Percentiles rank a stretch among this genome's conserved stretches.
These are phyloP conservation scores for Seriola dumerili DNA, from an alignment of 2,113 vertebrate genomes.

Conservation along the genomic window DNA sequence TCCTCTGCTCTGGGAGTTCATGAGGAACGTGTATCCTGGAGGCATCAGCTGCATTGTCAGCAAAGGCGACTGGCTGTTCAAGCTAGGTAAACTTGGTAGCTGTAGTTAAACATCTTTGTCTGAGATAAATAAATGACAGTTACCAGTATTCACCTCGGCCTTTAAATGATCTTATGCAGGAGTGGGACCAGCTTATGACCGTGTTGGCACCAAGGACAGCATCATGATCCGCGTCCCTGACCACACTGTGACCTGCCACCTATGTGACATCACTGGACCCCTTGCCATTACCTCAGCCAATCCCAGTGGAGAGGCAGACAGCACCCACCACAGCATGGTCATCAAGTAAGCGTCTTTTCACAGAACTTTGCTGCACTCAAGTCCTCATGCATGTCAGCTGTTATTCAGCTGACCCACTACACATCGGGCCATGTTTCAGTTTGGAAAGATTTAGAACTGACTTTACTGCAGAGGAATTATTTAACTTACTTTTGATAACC, in stretches of 20 bases:
- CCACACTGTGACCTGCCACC: slow-evolving; percentile 88
- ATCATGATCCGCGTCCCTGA: slow-evolving; percentile 95
- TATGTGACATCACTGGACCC: slow-evolving; percentile 90
- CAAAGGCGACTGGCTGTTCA: slow-evolving; percentile 91
- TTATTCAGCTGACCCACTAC: background rate
- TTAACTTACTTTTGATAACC: background rate
- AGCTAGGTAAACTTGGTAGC: slow-evolving; percentile 81
- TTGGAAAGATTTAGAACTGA: background rate
- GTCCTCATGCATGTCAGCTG: background rate
- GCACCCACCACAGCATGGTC: slow-evolving; percentile 92
- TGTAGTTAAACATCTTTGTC: no score
- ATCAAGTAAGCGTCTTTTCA: slow-evolving; percentile 83
- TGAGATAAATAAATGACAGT: background rate
- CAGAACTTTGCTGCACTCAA: background rate
- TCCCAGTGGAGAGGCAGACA: slow-evolving; percentile 91
- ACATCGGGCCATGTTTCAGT: background rate
- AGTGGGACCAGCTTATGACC: slow-evolving; percentile 88
- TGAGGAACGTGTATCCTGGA: slow-evolving; percentile 92
- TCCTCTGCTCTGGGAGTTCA: slow-evolving; percentile 91
- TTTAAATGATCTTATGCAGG: slow-evolving; percentile 71
- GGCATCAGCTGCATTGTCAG: slow-evolving; percentile 91
- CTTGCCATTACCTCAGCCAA: slow-evolving; percentile 93
- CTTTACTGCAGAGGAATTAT: background rate
- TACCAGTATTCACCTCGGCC: background rate
- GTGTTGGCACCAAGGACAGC: slow-evolving; percentile 91